Base-by-base conservation (phyloP, 2,888 invertebrate species). In the Ceriagrion tenellum region DNA sequence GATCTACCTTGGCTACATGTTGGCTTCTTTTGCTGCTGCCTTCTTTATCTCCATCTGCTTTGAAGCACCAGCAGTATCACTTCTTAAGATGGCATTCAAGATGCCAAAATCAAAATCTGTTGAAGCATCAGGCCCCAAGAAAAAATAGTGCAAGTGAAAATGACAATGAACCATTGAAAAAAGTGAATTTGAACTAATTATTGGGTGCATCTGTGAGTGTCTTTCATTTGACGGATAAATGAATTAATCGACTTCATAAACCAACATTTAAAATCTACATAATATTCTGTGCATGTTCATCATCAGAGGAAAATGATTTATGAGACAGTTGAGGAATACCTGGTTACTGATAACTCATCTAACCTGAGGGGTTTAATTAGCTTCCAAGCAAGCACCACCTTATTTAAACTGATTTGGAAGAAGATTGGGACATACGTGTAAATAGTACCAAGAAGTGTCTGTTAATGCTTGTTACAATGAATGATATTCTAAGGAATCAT, bases 51-150 rank as follows among this genome's bases (percentile, higher is more conserved):
- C 99, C 1, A 97, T 99, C 95, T 98, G 98, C 0, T 99, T 98
- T 97, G 99, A 99, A 97, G 98, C 99, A 90, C 99, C 99, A 91
- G 98, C 98, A 95, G 98, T 99, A 96, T 98, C 98, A 95, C 98
- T 99, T 98, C 97, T 99, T 13, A 96, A 97, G 95, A 96, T 97
- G 47, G 96, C 69, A 23, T 93, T 97, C 47, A 97, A 97, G 96
- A 96, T 97, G n/a, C 95, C 95, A 95, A 95, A 95, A 91, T 95
- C 95, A 47, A 95, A 95, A 89, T 88, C 59, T 26, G 95, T 1
- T 69, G 69, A 93, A 93, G n/a, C 56, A 47, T 47, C 74, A n/a
- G 3, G 35, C 13, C 23, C 26, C 35, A 59, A 59, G 13, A 47
- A 81, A 23, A 81, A 81, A n/a, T 35, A 18, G 35, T 35, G 35